These are phyloP conservation scores for Drosophila nigricruria DNA, from an alignment of 2,888 invertebrate genomes.

Conservation along the genomic window DNA sequence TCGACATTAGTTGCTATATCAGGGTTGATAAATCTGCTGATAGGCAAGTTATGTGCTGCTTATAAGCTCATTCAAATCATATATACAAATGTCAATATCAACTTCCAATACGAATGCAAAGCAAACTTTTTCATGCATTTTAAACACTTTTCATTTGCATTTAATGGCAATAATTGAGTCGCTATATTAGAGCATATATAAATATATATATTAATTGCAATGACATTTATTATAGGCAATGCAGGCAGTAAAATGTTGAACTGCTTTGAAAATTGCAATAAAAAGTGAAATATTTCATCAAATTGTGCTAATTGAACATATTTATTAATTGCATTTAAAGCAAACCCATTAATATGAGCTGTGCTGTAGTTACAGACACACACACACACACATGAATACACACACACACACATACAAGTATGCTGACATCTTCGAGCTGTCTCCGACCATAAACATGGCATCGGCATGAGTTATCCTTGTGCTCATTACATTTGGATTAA, in stretches of 20 bases:
- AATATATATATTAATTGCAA: background rate
- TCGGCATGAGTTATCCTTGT: constrained; percentile 68
- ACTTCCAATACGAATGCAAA: no score
- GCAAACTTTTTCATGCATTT: background rate
- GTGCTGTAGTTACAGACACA: background rate
- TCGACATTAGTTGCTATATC: no score
- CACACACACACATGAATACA: background rate
- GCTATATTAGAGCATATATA: background rate
- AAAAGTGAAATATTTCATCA: constrained; percentile 4
- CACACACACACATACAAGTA: background rate
- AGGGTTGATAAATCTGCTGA: no score
- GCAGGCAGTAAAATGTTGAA: background rate
- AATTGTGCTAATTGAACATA: constrained; percentile 1
- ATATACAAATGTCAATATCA: no score
- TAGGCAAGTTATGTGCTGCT: no score
- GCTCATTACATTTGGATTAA: constrained; percentile 78
- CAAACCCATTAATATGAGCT: constrained; percentile 11
- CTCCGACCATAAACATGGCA: constrained; percentile 42
- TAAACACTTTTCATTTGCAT: background rate
- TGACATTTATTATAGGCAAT: background rate
- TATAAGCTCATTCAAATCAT: no score
- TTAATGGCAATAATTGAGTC: background rate
- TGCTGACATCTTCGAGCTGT: constrained; percentile 7
- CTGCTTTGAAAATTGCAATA: constrained; percentile 1
- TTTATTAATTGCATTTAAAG: constrained; percentile 8